Base-by-base conservation (phyloP, 2,113 vertebrate species). In the Eurypyga helias region DNA sequence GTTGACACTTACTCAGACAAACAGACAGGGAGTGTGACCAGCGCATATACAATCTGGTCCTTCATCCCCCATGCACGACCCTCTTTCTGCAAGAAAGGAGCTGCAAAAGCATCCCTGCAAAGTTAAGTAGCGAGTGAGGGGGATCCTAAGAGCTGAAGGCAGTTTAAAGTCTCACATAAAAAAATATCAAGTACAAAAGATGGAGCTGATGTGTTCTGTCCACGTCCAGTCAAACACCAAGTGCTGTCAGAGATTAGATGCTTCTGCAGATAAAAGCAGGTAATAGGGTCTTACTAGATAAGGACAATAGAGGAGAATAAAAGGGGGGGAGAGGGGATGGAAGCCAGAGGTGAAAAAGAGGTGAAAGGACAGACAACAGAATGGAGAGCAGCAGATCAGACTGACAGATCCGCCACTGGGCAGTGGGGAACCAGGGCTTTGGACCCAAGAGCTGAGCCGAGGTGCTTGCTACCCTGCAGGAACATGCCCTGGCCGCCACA, bases 231-330 rank as follows among this genome's bases (percentile, higher is more conserved):
- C 52, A 79, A 96, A 88, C 33, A 73, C 48, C 89, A 92, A 89
- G 55, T 85, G 92, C 67, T 97, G 73, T 54, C 83, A 93, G 83
- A 94, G 94, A 96, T 95, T 29, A 93, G 96, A 89, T 20, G 8
- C 49, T 90, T 90, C 65, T 25, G 48, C 62, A 96, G 93, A 96
- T 90, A 60, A 96, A 93, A 76, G 38, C 54, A 92, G 80, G 69
- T 81, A 67, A 85, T 62, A 79, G 73, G 55, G 34, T 10, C 28
- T 69, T 77, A 31, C 45, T 28, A 73, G 90, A 92, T 94, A 96
- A 96, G 72, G 54, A 86, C 70, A 93, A 11, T 51, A 61, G 12
- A 92, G 17, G 28, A 94, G 58, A 82, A 85, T 54, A 64, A 87
- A 90, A 36, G 23, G 17, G 10, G 24, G 41, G n/a, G n/a, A n/a